These are phyloP conservation scores for Guaruba guarouba DNA, from an alignment of 2,113 vertebrate species.

Conservation along the genomic window DNA sequence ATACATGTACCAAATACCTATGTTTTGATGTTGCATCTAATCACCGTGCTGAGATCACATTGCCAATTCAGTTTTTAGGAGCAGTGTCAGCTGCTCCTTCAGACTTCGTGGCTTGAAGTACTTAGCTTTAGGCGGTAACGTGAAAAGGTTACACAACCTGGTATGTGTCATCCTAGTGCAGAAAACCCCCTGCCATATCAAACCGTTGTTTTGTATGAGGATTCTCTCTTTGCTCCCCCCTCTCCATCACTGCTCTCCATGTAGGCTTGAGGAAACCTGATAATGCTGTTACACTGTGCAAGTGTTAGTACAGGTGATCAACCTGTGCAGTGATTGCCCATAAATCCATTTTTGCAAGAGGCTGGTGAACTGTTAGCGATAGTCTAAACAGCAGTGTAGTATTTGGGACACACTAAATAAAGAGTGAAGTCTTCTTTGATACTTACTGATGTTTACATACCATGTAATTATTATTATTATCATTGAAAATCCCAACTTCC, in stretches of 20 bases:
- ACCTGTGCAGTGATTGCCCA: neutral
- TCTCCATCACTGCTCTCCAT: neutral
- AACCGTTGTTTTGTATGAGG: neutral
- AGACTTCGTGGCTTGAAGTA: neutral
- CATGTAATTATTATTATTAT: constrained; percentile 61
- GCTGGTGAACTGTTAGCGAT: neutral
- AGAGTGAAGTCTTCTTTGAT: constrained; percentile 23
- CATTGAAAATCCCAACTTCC: constrained; percentile 54
- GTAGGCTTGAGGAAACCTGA: neutral
- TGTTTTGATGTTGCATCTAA: neutral
- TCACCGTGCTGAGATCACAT: neutral
- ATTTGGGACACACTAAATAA: neutral
- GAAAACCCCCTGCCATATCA: neutral
- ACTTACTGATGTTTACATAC: constrained; percentile 23
- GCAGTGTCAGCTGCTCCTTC: neutral
- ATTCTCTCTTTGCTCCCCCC: neutral
- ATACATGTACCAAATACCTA: neutral
- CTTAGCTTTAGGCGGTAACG: neutral
- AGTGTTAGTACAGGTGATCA: neutral
- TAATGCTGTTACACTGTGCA: neutral
- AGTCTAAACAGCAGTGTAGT: neutral
- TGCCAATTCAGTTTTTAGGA: neutral
- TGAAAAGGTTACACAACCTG: neutral
- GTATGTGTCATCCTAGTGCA: neutral
- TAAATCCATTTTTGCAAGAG: neutral